Evolutionary conservation across 2,888 invertebrate genomes (phyloP).

Genomic region (Gastracanthus pulcherrimus): DNA sequence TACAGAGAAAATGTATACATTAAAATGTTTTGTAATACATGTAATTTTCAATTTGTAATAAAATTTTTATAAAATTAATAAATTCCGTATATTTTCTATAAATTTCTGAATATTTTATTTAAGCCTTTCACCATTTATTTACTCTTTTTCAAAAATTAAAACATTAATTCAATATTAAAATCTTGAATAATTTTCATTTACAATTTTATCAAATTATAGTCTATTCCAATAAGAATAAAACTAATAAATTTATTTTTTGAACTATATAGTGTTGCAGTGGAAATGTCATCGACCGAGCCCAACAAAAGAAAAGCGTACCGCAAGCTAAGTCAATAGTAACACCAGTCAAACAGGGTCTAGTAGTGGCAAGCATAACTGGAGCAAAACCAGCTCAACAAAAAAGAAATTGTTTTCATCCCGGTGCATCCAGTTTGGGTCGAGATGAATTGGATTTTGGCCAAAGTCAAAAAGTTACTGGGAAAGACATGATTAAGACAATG

Average conservation of each 20-base stretch:
- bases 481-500: conserved; percentile 93
- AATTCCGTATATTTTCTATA: conserved; percentile 16
- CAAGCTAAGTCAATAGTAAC: conserved; percentile 72
- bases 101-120: neutral
- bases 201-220: neutral
- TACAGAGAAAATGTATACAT: neutral
- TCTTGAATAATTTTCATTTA: neutral
- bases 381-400: conserved; percentile 78
- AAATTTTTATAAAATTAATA: conserved; percentile 15
- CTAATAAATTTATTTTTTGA: neutral
- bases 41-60: conserved; percentile 1
- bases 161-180: neutral
- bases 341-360: conserved; percentile 67
- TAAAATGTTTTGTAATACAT: conserved; percentile 45
- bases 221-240: neutral
- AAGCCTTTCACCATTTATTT: neutral
- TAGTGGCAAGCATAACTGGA: conserved; percentile 72
- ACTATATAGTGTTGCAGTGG: conserved; percentile 72
- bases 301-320: conserved; percentile 72
- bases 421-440: conserved; percentile 84
- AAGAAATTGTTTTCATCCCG: conserved; percentile 95
- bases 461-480: conserved; percentile 81
- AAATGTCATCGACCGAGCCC: conserved; percentile 73
- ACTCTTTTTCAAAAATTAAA: neutral
- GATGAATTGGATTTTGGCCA: conserved; percentile 83